Conservation (phyloP, 2,888 invertebrate species). For the Acronicta alni region DNA sequence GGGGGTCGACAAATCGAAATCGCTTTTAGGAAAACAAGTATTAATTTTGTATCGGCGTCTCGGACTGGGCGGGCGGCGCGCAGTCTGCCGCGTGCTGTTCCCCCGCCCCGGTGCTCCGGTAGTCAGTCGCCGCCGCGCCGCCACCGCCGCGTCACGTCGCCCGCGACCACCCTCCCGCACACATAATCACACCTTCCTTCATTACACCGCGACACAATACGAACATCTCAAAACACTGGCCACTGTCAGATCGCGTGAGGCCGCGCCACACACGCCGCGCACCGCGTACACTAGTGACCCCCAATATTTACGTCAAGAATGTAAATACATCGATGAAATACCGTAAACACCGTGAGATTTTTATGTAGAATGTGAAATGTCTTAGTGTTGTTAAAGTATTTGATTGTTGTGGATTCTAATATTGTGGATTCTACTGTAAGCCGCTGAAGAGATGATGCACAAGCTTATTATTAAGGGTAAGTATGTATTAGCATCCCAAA, state of each 20-base stretch:
- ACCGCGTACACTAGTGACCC: constrained; percentile 42
- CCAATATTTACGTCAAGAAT: constrained; percentile 48
- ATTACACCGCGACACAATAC: constrained; percentile 70
- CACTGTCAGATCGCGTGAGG: constrained; percentile 51
- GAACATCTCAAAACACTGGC: constrained; percentile 60
- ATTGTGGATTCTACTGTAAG: constrained; percentile 63
- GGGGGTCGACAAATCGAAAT: constrained; percentile 88
- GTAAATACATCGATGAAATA: constrained; percentile 63
- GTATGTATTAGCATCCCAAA: constrained; percentile 37
- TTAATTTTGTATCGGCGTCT: constrained; percentile 87
- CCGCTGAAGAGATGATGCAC: constrained; percentile 54
- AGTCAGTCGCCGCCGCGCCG: constrained; percentile 76
- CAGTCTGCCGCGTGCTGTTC: constrained; percentile 71
- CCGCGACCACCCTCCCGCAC: constrained; percentile 49
- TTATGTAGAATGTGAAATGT: constrained; percentile 63
- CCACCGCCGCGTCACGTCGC: constrained; percentile 73
- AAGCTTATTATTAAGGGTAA: constrained; percentile 63
- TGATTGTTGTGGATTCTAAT: constrained; percentile 73
- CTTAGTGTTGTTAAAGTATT: constrained; percentile 71
- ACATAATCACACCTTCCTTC: constrained; percentile 64
- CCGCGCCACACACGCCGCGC: constrained; percentile 46
- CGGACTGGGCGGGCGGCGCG: constrained; percentile 77
- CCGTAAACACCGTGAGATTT: constrained; percentile 70
- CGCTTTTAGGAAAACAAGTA: constrained; percentile 89
- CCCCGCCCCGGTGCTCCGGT: constrained; percentile 74